Conservation (phyloP, 2,888 invertebrate genomes). For the Cheilosia impressa region DNA sequence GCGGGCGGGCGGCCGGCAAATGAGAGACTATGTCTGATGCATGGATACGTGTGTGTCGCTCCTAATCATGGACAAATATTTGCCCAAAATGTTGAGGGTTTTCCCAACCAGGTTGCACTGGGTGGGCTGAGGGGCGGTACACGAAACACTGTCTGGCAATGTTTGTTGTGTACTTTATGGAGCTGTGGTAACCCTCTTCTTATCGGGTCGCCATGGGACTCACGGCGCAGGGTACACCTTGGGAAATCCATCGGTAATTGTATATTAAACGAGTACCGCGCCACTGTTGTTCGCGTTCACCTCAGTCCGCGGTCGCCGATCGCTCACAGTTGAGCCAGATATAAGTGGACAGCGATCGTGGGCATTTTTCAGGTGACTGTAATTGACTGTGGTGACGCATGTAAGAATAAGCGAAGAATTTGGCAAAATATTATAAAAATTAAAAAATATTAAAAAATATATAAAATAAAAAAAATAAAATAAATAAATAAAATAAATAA, state of each 20-base stretch:
- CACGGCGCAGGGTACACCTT: constrained; percentile 22
- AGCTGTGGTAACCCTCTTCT: constrained; percentile 61
- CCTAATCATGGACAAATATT: constrained; percentile 74
- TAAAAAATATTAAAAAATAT: no score
- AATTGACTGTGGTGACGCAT: no score
- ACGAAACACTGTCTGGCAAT: constrained; percentile 38
- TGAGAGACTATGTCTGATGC: constrained; percentile 20
- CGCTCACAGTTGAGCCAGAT: constrained; percentile 6
- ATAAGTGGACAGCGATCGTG: constrained; percentile 1
- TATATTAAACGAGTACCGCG: constrained; percentile 57
- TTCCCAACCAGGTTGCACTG: constrained; percentile 48
- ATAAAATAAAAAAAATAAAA: no score
- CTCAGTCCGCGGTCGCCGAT: constrained; percentile 24
- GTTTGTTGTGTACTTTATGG: constrained; percentile 57
- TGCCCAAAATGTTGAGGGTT: constrained; percentile 68
- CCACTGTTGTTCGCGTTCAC: constrained; percentile 51
- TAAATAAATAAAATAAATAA: no score
- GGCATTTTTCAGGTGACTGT: neutral
- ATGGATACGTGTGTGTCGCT: constrained; percentile 45
- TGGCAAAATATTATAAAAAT: no score
- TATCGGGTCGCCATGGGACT: constrained; percentile 58
- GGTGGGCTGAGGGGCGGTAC: neutral
- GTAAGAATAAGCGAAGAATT: no score
- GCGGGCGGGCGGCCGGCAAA: constrained; percentile 7
- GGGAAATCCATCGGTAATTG: constrained; percentile 51